Evolutionary conservation across 2,797 vertebrate genomes (phyloP).

Genomic region (Spheniscus humboldti): DNA sequence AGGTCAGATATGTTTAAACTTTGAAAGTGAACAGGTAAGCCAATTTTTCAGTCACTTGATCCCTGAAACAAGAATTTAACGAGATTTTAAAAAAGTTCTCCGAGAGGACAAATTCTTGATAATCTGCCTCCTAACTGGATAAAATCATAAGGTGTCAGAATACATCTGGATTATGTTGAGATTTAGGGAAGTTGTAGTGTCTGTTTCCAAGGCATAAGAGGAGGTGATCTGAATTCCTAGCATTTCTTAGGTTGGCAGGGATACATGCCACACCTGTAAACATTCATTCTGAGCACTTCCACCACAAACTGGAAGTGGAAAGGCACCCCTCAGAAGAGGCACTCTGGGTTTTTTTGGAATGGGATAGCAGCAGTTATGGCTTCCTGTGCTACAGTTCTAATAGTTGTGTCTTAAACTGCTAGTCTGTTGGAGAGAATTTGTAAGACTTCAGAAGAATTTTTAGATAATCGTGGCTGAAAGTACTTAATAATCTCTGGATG

Average conservation of each 20-base stretch:
- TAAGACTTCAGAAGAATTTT: neutral
- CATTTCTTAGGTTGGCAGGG: neutral
- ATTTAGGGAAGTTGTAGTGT: neutral
- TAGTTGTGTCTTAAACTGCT: neutral
- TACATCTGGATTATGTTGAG: neutral
- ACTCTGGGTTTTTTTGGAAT: neutral
- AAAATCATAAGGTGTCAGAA: neutral
- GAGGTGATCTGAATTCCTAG: neutral
- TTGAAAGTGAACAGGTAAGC: neutral
- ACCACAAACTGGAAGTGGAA: neutral
- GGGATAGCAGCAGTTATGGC: neutral
- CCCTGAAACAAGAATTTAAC: neutral
- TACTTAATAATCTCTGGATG: neutral
- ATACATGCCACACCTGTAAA: neutral
- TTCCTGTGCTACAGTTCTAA: neutral
- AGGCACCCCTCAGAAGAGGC: neutral
- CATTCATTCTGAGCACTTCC: neutral
- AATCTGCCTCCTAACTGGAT: neutral
- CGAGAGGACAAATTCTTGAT: neutral
- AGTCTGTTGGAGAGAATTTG: neutral
- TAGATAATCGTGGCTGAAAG: neutral
- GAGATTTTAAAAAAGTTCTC: neutral
- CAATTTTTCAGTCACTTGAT: neutral
- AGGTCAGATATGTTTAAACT: neutral
- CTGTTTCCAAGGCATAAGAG: neutral